phyloP scores from a whole-genome alignment of 2,113 vertebrate species.

The Rostratula benghalensis region DNA sequence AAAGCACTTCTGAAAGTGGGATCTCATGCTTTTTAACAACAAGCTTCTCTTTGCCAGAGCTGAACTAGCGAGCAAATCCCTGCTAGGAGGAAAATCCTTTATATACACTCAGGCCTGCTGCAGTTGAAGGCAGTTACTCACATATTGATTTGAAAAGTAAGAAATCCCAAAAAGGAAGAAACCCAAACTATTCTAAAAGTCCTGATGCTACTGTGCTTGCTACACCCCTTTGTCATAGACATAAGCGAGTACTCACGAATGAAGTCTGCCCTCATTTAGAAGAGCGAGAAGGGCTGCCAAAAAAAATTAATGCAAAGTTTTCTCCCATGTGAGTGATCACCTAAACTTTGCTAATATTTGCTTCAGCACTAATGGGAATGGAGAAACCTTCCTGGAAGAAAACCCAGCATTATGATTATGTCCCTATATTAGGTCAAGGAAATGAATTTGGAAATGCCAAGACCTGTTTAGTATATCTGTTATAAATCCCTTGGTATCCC shows the following conservation, averaged over 20 bases:
- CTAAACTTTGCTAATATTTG: not conserved
- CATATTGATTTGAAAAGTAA: not conserved
- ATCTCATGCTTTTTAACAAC: not conserved
- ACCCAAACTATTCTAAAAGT: not conserved
- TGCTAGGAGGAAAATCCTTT: not conserved
- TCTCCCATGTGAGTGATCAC: not conserved
- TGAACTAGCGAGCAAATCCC: not conserved
- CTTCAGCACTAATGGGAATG: not conserved
- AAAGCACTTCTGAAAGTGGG: not conserved
- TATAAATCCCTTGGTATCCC: not conserved
- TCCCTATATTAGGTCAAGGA: not conserved
- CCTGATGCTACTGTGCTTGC: not conserved
- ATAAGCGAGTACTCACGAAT: not conserved
- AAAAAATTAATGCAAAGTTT: not conserved
- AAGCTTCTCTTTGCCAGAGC: not conserved
- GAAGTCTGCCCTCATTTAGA: not conserved
- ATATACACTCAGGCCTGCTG: not conserved
- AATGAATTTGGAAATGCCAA: not conserved
- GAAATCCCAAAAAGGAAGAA: not conserved
- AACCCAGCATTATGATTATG: not conserved
- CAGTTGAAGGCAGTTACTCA: not conserved
- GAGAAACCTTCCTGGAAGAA: not conserved
- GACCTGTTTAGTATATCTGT: not conserved
- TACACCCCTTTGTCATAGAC: not conserved
- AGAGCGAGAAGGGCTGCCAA: not conserved